Evolutionary conservation across 2,888 invertebrate genomes (phyloP).

Genomic region (Hirtodrosophila histrioides): DNA sequence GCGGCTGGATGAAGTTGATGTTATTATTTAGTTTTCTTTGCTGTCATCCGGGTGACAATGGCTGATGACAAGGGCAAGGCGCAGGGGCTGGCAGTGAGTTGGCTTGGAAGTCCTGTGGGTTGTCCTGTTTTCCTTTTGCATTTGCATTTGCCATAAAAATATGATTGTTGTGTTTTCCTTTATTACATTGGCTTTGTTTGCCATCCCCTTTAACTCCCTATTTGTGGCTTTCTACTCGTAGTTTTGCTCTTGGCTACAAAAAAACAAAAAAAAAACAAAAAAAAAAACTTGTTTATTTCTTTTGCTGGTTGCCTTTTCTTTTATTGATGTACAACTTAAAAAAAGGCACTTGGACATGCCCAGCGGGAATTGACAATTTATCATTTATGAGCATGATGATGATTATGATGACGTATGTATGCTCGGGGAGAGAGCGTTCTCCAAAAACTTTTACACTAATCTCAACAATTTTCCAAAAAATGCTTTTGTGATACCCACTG

Average conservation of each 20-base stretch:
- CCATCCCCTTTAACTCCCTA: constrained; percentile 22
- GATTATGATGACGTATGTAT: constrained; percentile 41
- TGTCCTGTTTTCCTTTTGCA: constrained; percentile 53
- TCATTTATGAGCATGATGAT: constrained; percentile 67
- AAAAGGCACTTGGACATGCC: constrained; percentile 61
- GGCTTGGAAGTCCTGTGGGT: constrained; percentile 25
- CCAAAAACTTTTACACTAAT: constrained; percentile 51
- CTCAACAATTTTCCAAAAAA: constrained; percentile 45
- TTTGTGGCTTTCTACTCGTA: constrained; percentile 32
- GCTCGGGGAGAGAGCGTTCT: constrained; percentile 27
- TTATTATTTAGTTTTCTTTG: constrained; percentile 7
- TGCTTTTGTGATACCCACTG: constrained; percentile 35
- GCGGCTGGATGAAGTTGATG: neutral
- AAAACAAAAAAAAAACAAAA: constrained; percentile 20
- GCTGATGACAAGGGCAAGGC: constrained; percentile 51
- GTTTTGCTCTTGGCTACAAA: constrained; percentile 47
- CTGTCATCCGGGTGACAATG: constrained; percentile 48
- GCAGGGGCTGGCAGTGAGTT: constrained; percentile 44
- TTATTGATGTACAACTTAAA: constrained; percentile 57
- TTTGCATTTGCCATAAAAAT: constrained; percentile 75
- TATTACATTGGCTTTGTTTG: constrained; percentile 68
- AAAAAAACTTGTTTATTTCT: constrained; percentile 51
- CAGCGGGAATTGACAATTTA: constrained; percentile 70
- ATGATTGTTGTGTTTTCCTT: constrained; percentile 74
- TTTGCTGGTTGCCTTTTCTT: constrained; percentile 38